Evolutionary conservation across 2,888 invertebrate genomes (phyloP), one percentile per base, ranked within the genome.

Genomic region (Epistrophe eligans): DNA sequence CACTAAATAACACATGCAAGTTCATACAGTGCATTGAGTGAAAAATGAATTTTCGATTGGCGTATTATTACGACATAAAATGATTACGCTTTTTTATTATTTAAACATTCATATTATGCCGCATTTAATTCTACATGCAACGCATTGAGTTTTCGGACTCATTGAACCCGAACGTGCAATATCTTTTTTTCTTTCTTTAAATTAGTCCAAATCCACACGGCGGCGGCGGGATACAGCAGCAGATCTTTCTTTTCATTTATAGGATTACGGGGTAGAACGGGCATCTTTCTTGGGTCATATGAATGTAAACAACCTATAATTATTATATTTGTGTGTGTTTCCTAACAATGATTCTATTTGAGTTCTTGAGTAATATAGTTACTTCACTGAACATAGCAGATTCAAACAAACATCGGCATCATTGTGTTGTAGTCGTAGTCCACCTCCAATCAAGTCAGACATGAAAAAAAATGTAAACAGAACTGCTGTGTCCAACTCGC

Each of bases 291-390:
- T 67, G n/a, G 67, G 52, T n/a, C 24, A 24, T 19, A 48, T 67
- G 50, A 57, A 67, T 50, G 74, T 79, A 83, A 87, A 83, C 85
- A 83, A 71, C 58, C 70, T 64, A 72, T 83, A 76, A 83, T 87
- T 79, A 43, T 82, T 19, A 43, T 85, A 43, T 85, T 15, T 52
- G 73, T 73, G 45, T 64, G 38, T 71, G 43, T 77, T 67, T 71
- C n/a, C 73, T 58, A 77, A 87, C 82, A 82, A 77, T 79, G 73
- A 58, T 64, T 73, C 62, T 83, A 77, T 85, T 84, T 73, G 62
- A 40, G 81, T 72, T 84, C 72, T 80, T 62, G 28, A 32, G 13
- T 45, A 80, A 81, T 60, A 35, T 52, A 35, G 72, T 62, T 52
- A 60, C 72, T 84, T 19, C 76, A 67, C 71, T 32, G 38, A 77